Evolutionary conservation across 2,797 vertebrate genomes (phyloP).

Genomic region (Spea hammondii): DNA sequence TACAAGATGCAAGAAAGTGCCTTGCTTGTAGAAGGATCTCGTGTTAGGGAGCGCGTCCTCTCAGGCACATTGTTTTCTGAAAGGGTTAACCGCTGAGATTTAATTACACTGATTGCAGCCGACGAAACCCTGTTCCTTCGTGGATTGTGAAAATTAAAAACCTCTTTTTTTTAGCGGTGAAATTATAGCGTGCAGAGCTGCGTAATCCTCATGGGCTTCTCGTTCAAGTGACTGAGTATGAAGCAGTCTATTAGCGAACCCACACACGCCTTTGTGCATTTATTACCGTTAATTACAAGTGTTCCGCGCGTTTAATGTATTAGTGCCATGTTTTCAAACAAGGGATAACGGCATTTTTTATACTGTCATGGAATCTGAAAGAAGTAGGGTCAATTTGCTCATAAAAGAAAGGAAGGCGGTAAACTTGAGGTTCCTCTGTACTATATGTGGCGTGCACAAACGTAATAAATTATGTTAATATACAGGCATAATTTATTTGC

Average conservation of each 20-base stretch:
- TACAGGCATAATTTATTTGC: no score
- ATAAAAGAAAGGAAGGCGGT: no score
- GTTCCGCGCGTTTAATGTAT: not conserved
- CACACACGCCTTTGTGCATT: not conserved
- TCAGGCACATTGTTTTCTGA: not conserved
- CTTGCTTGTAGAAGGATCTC: no score
- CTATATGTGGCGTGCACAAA: no score
- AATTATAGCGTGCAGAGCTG: constrained; percentile 1
- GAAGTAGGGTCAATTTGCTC: no score
- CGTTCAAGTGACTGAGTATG: not conserved
- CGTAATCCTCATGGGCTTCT: constrained; percentile 6
- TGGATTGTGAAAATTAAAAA: not conserved
- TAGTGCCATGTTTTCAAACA: not conserved
- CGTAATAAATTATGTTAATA: no score
- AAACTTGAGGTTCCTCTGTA: no score
- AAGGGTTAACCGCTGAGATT: constrained; percentile 7
- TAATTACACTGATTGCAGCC: constrained; percentile 19
- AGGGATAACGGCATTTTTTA: no score
- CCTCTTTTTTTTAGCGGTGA: constrained; percentile 12
- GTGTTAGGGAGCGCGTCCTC: no score
- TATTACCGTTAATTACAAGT: constrained; percentile 7
- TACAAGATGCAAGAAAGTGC: no score
- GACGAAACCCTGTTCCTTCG: not conserved
- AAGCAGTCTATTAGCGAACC: constrained; percentile 4
- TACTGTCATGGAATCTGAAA: no score